phyloP scores from a whole-genome alignment of 2,888 invertebrate genomes.

The Ochlodes sylvanus region DNA sequence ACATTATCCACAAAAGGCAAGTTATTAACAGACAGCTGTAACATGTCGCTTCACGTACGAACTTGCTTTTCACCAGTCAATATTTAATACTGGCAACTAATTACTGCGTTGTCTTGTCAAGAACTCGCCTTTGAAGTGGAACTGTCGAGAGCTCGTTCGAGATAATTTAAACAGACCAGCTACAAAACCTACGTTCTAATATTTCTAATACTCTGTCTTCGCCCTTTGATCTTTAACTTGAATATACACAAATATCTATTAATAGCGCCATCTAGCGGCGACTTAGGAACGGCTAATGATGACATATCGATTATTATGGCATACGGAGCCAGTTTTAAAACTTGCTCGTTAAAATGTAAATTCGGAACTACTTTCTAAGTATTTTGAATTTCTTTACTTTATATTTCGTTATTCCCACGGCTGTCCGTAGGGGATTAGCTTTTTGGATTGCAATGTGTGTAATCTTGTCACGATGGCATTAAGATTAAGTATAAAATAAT shows the following conservation, averaged over 20 bases:
- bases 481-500: neutral
- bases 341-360: slow-evolving; percentile 32
- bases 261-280: slow-evolving; percentile 36
- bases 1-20: slow-evolving; percentile 22
- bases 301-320: slow-evolving; percentile 37
- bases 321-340: slow-evolving; percentile 8
- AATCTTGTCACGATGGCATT: neutral
- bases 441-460: neutral
- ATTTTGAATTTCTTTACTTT: slow-evolving; percentile 18
- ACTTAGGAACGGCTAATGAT: slow-evolving; percentile 33
- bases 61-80: slow-evolving; percentile 48
- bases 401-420: slow-evolving; percentile 18
- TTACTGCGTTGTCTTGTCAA: slow-evolving; percentile 45
- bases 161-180: slow-evolving; percentile 58
- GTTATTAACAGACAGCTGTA: slow-evolving; percentile 18
- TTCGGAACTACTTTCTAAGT: slow-evolving; percentile 26
- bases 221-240: slow-evolving; percentile 50
- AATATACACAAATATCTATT: slow-evolving; percentile 40
- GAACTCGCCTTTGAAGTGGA: slow-evolving; percentile 58
- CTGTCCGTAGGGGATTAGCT: neutral
- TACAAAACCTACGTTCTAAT: slow-evolving; percentile 45
- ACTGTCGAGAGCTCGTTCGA: slow-evolving; percentile 55
- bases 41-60: slow-evolving; percentile 13
- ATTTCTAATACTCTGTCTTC: slow-evolving; percentile 46
- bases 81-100: slow-evolving; percentile 55